Evolutionary conservation across 1,140 invertebrate species (phyloP), one percentile per base, ranked within the genome.

Genomic region (Pogonomyrmex barbatus): DNA sequence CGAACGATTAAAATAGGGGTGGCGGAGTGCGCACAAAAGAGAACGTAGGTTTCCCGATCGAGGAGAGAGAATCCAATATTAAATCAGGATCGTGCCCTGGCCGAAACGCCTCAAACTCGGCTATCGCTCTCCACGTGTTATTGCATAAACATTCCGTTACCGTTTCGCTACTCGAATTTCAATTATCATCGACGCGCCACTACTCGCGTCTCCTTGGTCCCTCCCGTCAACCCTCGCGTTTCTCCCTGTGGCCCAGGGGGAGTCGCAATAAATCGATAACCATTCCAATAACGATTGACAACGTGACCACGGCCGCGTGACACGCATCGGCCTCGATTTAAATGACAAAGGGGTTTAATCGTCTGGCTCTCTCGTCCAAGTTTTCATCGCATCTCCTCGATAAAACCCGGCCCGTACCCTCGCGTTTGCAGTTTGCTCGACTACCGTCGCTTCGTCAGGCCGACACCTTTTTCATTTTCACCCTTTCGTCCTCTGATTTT

Each of bases 321-420:
- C 87, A 88, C 87, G 85, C 87, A 87, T 87, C 79, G 73, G 14
- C 50, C 85, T 42, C 87, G 70, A 90, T 92, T 91, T 90, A 87
- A 92, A 90, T 88, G 90, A 92, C 91, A 91, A 91, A 91, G 85
- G 63, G 85, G 83, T 90, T 92, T 91, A 90, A 91, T 91, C 86
- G 79, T 73, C 39, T 36, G 52, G 52, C 75, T 24, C 24, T 24
- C 24, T 62, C 52, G 77, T 78, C 50, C 62, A 39, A 88, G 68
- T 87, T 85, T 91, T 89, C 85, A 71, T 63, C 58, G 36, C 62
- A 76, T 70, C 33, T 58, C 33, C 67, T 24, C 10, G 42, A 24
- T 24, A 24, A 58, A 24, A 33, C 50, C 33, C 50, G 12, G 2
- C 39, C 24, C 24, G 24, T 24, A 50, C 63, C 24, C 17, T 14